Evolutionary conservation across 2,888 invertebrate genomes (phyloP).

Genomic region (Nasonovia ribisnigri): DNA sequence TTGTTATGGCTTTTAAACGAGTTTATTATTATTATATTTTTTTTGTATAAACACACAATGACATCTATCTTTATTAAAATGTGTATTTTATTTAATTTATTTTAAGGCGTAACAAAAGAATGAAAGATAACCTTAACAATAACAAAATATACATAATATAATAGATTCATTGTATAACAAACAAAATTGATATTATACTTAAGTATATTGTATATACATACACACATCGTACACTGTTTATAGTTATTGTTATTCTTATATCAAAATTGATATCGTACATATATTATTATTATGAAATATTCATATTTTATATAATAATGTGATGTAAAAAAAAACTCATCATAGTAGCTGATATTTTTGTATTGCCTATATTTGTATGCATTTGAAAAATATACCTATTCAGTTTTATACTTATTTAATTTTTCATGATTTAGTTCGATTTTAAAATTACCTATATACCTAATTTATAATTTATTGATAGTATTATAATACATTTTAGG

Average conservation of each 20-base stretch:
- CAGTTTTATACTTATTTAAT: background rate
- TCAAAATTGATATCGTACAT: background rate
- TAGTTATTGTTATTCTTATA: background rate
- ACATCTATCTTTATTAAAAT: constrained; percentile 4
- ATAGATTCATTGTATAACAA: constrained; percentile 54
- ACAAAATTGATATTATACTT: constrained; percentile 28
- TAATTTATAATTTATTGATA: background rate
- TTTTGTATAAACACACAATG: background rate
- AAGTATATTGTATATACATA: background rate
- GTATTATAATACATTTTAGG: background rate
- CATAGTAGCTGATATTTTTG: background rate
- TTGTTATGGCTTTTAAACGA: background rate
- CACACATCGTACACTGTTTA: background rate
- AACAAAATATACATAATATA: constrained; percentile 58
- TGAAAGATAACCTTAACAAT: constrained; percentile 51
- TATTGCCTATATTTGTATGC: background rate
- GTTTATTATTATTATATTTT: background rate
- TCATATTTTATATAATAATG: background rate
- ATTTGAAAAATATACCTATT: background rate
- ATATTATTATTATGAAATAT: background rate
- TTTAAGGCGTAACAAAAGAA: constrained; percentile 56
- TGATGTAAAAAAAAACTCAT: background rate
- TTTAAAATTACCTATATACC: background rate
- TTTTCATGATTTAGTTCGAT: background rate
- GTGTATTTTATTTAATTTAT: constrained; percentile 22